These are phyloP conservation scores for Pseudochirops corinnae DNA, from an alignment of 2,797 vertebrate species.

Conservation along the genomic window DNA sequence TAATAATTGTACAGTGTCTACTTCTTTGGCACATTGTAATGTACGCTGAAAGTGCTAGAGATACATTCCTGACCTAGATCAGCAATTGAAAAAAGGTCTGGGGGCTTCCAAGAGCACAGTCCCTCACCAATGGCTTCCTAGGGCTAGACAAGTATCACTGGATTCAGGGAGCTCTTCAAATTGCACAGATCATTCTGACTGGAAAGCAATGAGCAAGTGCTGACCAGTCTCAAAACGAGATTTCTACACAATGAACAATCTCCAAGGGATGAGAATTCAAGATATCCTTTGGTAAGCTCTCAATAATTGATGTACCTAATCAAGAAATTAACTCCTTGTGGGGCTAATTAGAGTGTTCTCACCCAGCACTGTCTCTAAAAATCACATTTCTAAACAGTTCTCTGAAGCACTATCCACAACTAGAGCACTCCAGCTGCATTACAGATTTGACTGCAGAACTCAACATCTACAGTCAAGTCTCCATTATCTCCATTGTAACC, in stretches of 20 bases:
- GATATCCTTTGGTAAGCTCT: background rate
- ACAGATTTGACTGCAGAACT: background rate
- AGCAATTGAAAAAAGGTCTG: background rate
- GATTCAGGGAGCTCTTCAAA: background rate
- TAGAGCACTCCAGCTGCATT: background rate
- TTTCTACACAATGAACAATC: background rate
- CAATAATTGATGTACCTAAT: background rate
- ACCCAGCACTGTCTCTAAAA: background rate
- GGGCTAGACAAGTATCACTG: background rate
- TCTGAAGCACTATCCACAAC: background rate
- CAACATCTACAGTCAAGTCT: background rate
- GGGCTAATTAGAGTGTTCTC: background rate
- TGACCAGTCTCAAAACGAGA: background rate
- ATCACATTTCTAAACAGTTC: background rate
- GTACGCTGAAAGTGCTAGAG: background rate
- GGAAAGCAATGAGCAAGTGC: background rate
- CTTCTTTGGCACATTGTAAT: background rate
- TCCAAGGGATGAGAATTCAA: background rate
- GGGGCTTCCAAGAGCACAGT: background rate
- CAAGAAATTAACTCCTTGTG: conserved; percentile 2
- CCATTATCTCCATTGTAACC: background rate
- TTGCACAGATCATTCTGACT: background rate
- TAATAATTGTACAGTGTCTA: background rate
- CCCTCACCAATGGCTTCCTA: background rate
- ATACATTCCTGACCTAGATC: background rate